Percentiles rank a stretch among this genome's conserved stretches.
phyloP scores from a whole-genome alignment of 2,888 invertebrate genomes.

The Didymodactylos carnosus region DNA sequence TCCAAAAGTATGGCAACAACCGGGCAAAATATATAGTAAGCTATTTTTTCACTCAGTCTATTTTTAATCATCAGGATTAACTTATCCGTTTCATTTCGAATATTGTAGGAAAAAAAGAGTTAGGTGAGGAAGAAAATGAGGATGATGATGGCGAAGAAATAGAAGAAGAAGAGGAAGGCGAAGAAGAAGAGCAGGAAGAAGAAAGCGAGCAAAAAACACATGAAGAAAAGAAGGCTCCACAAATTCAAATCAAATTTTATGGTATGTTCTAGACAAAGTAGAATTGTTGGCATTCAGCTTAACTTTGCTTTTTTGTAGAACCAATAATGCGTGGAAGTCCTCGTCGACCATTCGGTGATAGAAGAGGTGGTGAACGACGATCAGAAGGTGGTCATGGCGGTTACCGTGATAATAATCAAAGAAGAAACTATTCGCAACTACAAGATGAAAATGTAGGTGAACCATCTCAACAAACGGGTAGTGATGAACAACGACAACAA shows the following conservation, averaged over 20 bases:
- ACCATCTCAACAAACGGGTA: background rate
- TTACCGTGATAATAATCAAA: background rate
- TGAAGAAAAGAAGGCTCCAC: background rate
- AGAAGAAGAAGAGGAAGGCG: constrained; percentile 1
- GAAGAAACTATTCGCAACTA: background rate
- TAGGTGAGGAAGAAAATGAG: constrained; percentile 3
- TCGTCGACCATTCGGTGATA: background rate
- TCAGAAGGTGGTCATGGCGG: background rate
- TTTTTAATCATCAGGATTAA: background rate
- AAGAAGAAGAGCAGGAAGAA: constrained; percentile 7
- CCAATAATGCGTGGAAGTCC: background rate
- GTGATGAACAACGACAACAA: background rate
- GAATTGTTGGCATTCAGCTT: too few relatives aligned
- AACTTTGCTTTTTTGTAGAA: too few relatives aligned
- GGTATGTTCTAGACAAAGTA: constrained; percentile 1
- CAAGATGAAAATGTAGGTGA: too few relatives aligned
- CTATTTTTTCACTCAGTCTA: too few relatives aligned
- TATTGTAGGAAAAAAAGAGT: too few relatives aligned
- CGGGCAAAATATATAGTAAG: background rate
- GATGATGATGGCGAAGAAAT: background rate
- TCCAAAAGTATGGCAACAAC: background rate
- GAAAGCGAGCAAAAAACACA: background rate
- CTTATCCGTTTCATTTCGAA: background rate
- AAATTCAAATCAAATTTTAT: constrained; percentile 9
- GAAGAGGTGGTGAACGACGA: background rate